Conservation (phyloP, 2,797 vertebrate species). For the Craterocephalus amniculus region DNA sequence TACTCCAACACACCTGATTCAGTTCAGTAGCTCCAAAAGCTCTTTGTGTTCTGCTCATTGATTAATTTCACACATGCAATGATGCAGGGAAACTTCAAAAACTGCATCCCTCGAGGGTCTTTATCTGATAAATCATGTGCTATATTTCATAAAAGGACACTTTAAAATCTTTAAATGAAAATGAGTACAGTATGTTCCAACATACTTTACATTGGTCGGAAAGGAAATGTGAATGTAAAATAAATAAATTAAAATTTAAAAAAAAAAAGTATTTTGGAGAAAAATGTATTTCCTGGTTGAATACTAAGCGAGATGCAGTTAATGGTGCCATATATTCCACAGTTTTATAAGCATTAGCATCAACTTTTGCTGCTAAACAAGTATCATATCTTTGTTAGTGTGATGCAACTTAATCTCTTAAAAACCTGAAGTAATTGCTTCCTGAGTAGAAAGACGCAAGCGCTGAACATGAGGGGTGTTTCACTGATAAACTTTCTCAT, state of each 20-base stretch:
- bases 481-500: constrained; percentile 5
- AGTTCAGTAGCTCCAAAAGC: too few species aligned
- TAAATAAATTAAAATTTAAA: too few species aligned
- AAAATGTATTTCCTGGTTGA: too few species aligned
- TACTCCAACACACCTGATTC: too few species aligned
- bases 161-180: not conserved
- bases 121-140: not conserved
- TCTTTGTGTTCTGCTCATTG: too few species aligned
- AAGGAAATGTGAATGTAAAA: not conserved
- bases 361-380: not conserved
- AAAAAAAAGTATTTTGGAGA: too few species aligned
- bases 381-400: not conserved
- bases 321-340: not conserved
- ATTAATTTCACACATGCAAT: too few species aligned
- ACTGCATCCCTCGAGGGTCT: not conserved
- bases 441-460: not conserved
- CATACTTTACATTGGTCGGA: not conserved
- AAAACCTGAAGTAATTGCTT: not conserved
- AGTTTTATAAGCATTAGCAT: not conserved
- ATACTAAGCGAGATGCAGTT: not conserved
- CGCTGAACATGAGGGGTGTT: constrained; percentile 21
- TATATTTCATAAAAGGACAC: not conserved
- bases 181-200: not conserved
- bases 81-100: too few species aligned
- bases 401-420: not conserved